Base-by-base conservation (phyloP, 2,888 invertebrate species). In the Lasioglossum morio region DNA sequence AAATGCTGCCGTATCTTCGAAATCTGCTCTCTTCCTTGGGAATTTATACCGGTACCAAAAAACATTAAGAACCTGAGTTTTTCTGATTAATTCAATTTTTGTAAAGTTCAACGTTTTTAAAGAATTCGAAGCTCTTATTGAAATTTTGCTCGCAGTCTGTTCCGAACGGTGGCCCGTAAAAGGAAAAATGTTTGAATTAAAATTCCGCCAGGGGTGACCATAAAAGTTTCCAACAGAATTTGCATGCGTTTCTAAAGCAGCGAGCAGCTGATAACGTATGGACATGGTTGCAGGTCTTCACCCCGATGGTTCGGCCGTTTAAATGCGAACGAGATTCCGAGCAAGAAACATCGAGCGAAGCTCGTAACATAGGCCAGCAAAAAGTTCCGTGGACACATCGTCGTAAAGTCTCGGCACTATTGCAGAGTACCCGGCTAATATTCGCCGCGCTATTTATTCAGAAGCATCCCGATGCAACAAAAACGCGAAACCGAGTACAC, bases 311-410 rank as follows among this genome's bases (percentile, higher is more conserved):
- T 69, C 46, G 74, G 48, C 57, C 63, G 77, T 81, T 76, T 79
- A 85, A 85, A 85, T 85, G 85, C 79, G 75, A 85, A 85, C 85
- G 75, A 73, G 48, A 46, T 3, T 1, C 4, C 23, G 16, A 30
- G 48, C 73, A 73, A 73, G 48, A 48, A 73, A 27, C 73, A 10
- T 10, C 34, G 48, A 34, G 10, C 30, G 34, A 4, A 14, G 23
- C 73, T 53, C 73, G 73, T 73, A 73, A 73, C 48, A 30, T 30
- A 5, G 48, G 23, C 48, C 5, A 40, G 70, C 40, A 70, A 70
- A 70, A 70, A 70, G 37, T 70, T 23, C 70, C n/a, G 14, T 37
- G 69, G 69, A 37, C 69, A 4, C 23, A 14, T 4, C 40, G 40
- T 70, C 40, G 40, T n/a, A 40, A 70, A 40, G 40, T 40, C 14